Percentiles rank a stretch among this genome's conserved stretches.
These are phyloP conservation scores for Marisa cornuarietis DNA, from an alignment of 1,140 invertebrate species.

Conservation along the genomic window DNA sequence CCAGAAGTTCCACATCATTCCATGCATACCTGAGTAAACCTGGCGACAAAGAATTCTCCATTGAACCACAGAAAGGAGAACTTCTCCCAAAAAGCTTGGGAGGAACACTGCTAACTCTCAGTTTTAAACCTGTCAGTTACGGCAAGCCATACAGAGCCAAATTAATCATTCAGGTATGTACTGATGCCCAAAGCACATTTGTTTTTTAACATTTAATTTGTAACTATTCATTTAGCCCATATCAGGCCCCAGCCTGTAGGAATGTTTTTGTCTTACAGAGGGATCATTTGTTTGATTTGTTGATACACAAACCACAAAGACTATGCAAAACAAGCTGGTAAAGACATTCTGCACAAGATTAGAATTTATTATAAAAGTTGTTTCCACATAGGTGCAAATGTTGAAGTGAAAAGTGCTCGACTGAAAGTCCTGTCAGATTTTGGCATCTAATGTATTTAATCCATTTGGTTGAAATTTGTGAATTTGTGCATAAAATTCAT, in stretches of 20 bases:
- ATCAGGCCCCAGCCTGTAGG: not conserved
- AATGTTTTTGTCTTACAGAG: not conserved
- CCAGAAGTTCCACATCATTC: conserved; percentile 54
- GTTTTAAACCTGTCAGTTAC: conserved; percentile 60
- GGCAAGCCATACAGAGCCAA: conserved; percentile 62
- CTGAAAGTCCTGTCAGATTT: too few relatives aligned
- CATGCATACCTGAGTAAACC: conserved; percentile 58
- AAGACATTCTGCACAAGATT: not conserved
- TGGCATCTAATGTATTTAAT: too few relatives aligned
- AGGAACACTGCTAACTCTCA: conserved; percentile 58
- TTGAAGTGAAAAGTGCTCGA: too few relatives aligned
- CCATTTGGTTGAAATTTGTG: too few relatives aligned
- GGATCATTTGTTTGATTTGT: not conserved
- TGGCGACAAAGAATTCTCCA: conserved; percentile 63
- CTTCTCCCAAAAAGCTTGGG: conserved; percentile 50
- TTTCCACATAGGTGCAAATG: too few relatives aligned
- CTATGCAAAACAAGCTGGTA: not conserved
- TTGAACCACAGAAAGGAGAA: conserved; percentile 60
- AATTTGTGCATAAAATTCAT: too few relatives aligned
- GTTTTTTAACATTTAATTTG: not conserved
- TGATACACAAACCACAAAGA: not conserved
- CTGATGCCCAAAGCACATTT: not conserved
- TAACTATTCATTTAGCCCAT: too few relatives aligned
- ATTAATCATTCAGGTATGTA: conserved; percentile 61
- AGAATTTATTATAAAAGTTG: not conserved